Evolutionary conservation across 2,888 invertebrate species (phyloP).

Genomic region (Thelaira solivaga): DNA sequence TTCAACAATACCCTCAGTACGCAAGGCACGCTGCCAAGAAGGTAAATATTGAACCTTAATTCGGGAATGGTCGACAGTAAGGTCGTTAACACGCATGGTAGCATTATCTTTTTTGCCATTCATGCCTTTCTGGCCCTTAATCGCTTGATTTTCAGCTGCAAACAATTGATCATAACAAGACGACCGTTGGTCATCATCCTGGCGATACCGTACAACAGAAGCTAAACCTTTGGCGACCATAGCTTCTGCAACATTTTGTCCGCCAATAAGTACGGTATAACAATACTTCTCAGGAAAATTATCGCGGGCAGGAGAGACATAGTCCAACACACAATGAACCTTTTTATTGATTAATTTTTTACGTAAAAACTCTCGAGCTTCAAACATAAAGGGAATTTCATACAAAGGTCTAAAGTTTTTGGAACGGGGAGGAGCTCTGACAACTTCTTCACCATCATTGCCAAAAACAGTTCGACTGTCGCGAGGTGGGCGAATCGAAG

Average conservation of each 20-base stretch:
- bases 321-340: slow-evolving; percentile 94
- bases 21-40: slow-evolving; percentile 92
- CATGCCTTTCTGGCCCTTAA: slow-evolving; percentile 85
- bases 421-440: slow-evolving; percentile 81
- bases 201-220: slow-evolving; percentile 93
- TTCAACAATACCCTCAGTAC: slow-evolving; percentile 95
- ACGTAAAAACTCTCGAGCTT: slow-evolving; percentile 96
- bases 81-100: slow-evolving; percentile 90
- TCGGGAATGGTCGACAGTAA: slow-evolving; percentile 82
- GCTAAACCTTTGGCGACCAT: slow-evolving; percentile 94
- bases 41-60: slow-evolving; percentile 94
- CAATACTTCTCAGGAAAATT: slow-evolving; percentile 96
- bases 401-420: slow-evolving; percentile 93
- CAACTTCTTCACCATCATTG: slow-evolving; percentile 82
- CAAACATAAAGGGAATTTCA: slow-evolving; percentile 99
- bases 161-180: slow-evolving; percentile 94
- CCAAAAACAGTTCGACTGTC: slow-evolving; percentile 82
- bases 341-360: slow-evolving; percentile 97
- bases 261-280: slow-evolving; percentile 92
- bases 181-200: slow-evolving; percentile 97
- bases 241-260: slow-evolving; percentile 94
- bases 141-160: slow-evolving; percentile 95
- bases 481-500: slow-evolving; percentile 96
- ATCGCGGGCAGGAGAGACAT: slow-evolving; percentile 96
- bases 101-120: slow-evolving; percentile 93